These are phyloP conservation scores for Hypsopygia costalis DNA, from an alignment of 2,888 invertebrate genomes.

Conservation along the genomic window DNA sequence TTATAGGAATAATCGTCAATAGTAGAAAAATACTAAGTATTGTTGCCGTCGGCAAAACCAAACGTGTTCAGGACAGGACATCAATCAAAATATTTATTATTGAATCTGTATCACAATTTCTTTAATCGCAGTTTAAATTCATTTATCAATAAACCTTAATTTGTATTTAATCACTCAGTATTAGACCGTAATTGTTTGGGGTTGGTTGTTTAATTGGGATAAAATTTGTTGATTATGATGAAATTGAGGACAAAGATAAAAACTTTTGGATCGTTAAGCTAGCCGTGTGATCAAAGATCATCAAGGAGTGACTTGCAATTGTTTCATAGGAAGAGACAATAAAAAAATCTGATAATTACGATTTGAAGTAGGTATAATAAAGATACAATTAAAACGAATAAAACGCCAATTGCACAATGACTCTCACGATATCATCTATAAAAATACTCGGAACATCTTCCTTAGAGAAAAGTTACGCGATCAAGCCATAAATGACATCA, in stretches of 20 bases:
- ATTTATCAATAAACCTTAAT: neutral
- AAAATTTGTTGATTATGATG: neutral
- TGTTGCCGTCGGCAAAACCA: neutral
- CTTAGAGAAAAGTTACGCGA: neutral
- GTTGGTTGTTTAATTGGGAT: neutral
- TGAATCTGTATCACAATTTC: neutral
- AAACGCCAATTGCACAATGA: too few species aligned
- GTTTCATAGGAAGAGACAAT: too few species aligned
- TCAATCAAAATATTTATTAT: neutral
- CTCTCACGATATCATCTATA: neutral
- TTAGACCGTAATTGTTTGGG: neutral
- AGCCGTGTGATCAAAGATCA: too few species aligned
- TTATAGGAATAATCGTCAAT: too few species aligned
- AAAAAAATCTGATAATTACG: too few species aligned
- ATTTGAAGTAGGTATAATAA: too few species aligned
- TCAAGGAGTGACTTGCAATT: too few species aligned
- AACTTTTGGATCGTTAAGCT: too few species aligned
- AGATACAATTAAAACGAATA: too few species aligned
- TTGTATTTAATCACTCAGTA: neutral
- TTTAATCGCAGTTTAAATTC: slow-evolving; percentile 1
- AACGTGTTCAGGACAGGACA: slow-evolving; percentile 4
- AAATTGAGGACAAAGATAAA: too few species aligned
- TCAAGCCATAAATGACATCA: neutral
- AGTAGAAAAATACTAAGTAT: too few species aligned
- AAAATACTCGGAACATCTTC: neutral